Conservation (phyloP, 2,113 vertebrate species). For the Nesoenas mayeri region DNA sequence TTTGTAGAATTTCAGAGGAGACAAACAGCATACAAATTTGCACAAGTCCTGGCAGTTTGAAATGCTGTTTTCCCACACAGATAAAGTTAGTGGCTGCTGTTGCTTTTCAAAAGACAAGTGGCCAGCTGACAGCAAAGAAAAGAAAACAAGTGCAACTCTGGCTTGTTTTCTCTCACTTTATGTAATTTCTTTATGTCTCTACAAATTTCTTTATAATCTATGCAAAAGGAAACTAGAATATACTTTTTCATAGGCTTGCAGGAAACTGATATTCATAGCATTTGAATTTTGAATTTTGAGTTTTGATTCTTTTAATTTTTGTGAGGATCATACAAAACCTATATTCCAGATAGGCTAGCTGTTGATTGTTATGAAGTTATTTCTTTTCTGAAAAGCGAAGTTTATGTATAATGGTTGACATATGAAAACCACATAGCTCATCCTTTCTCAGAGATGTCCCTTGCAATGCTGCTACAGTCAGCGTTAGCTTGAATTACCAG, state of each 20-base stretch:
- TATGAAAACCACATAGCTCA: neutral
- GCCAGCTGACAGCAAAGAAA: neutral
- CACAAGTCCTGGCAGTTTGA: neutral
- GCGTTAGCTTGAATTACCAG: neutral
- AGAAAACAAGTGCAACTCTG: neutral
- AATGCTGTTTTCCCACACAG: neutral
- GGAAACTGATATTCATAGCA: neutral
- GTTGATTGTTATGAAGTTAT: neutral
- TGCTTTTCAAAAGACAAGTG: neutral
- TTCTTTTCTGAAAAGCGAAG: neutral
- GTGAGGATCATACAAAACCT: neutral
- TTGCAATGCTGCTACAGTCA: neutral
- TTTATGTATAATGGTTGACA: neutral
- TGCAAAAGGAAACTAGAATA: neutral
- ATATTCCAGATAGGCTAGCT: neutral
- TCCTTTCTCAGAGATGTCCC: neutral
- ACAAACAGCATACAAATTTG: neutral
- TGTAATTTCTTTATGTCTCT: neutral
- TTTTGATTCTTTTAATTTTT: neutral
- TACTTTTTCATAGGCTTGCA: neutral
- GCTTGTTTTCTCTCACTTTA: neutral
- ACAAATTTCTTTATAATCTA: neutral
- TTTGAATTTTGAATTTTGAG: neutral
- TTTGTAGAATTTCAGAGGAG: neutral
- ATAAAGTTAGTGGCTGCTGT: neutral